Base-by-base conservation (phyloP, 2,113 vertebrate genomes). In the Sinocyclocheilus grahami region DNA sequence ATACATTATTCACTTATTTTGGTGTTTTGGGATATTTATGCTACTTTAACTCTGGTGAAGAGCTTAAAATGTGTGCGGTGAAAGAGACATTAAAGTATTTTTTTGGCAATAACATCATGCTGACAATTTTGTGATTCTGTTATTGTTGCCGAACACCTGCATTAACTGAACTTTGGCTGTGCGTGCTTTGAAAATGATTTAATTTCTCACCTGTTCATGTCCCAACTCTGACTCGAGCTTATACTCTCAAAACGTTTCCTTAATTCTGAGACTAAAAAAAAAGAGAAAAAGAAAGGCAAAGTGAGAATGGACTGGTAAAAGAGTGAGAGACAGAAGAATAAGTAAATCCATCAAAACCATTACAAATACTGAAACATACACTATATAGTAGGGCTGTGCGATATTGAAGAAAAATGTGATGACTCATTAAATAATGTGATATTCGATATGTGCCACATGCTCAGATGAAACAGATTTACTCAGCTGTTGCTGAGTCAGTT, bases 231-330 rank as follows among this genome's bases (percentile, higher is more conserved):
- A 85, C 95, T 95, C 86, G 92, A 95, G 84, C 89, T 94, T 85
- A 95, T 94, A 91, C 95, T 95, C 93, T 99, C 97, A 94, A 99
- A 99, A 85, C 96, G 94, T 92, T 99, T 97, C 94, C 97, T 98
- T 93, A 99, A 94, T 93, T 99, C 97, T 93, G 97, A 97, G 92
- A 99, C 98, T 99, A 88, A 91, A 90, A 58, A 87, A 42, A 46
- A 46, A 46, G 42, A 87, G 18, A 51, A n/a, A 69, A 55, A 62
- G 16, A 46, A 58, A 14, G 0, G 27, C 1, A 42, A 51, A 55
- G 27, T 78, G 7, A 72, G 33, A 72, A 78, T 55, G 27, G 14
- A 18, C 27, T 5, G 20, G 39, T 75, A 75, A 76, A 78, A 42
- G 33, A 39, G 20, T 72, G 33, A 72, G 42, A 30, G 13, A 33